Evolutionary conservation across 2,888 invertebrate species (phyloP).

Genomic region (Cheilosia vulpina): DNA sequence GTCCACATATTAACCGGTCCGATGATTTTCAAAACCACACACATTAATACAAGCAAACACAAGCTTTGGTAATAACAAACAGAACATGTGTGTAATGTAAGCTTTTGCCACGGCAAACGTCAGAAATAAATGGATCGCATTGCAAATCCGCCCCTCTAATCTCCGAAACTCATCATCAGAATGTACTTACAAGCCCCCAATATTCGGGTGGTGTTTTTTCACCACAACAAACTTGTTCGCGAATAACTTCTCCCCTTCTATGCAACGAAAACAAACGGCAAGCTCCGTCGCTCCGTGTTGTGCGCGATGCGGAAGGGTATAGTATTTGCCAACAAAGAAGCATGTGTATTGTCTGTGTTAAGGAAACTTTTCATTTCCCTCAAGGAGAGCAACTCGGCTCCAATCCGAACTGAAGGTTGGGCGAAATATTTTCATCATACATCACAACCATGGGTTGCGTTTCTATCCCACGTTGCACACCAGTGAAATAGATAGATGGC

Average conservation of each 20-base stretch:
- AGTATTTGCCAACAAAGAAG: slow-evolving; percentile 38
- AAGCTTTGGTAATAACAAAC: slow-evolving; percentile 25
- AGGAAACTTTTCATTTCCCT: slow-evolving; percentile 49
- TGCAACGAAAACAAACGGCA: slow-evolving; percentile 1
- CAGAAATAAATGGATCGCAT: slow-evolving; percentile 37
- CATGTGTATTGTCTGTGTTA: slow-evolving; percentile 44
- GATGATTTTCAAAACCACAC: slow-evolving; percentile 1
- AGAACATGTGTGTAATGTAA: slow-evolving; percentile 29
- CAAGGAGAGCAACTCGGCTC: slow-evolving; percentile 1
- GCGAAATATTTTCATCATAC: slow-evolving; percentile 44
- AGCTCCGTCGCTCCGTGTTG: background rate
- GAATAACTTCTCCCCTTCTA: slow-evolving; percentile 13
- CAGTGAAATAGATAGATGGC: background rate
- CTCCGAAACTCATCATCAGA: slow-evolving; percentile 47
- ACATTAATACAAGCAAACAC: slow-evolving; percentile 26
- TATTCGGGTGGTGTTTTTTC: slow-evolving; percentile 3
- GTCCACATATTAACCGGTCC: too few species aligned
- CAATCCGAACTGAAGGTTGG: slow-evolving; percentile 18
- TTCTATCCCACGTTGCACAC: background rate
- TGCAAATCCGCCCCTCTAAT: slow-evolving; percentile 14
- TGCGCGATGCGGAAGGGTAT: slow-evolving; percentile 2
- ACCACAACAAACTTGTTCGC: slow-evolving; percentile 25
- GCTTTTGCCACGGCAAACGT: slow-evolving; percentile 26
- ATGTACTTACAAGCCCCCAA: slow-evolving; percentile 42
- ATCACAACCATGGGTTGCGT: slow-evolving; percentile 15